Percentiles rank a stretch among this genome's conserved stretches.
These are phyloP conservation scores for Motacilla alba DNA, from an alignment of 2,113 vertebrate species.

Conservation along the genomic window DNA sequence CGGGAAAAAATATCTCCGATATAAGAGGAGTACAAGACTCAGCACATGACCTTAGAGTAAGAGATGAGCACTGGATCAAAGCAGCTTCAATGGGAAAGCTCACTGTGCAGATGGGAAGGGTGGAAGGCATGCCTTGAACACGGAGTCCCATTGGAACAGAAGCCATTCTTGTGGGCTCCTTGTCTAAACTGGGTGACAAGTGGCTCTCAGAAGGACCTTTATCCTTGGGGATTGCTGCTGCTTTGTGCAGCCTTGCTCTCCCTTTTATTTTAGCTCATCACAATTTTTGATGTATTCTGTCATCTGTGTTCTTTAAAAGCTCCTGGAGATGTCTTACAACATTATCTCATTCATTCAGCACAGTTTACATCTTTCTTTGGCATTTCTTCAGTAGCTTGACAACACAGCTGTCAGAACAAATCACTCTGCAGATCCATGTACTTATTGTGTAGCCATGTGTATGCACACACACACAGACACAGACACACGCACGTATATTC, in stretches of 20 bases:
- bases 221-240: neutral
- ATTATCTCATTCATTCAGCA: neutral
- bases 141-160: neutral
- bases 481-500: too few species aligned
- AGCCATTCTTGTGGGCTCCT: neutral
- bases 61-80: neutral
- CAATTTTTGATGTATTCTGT: neutral
- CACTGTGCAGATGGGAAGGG: neutral
- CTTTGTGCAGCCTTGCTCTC: neutral
- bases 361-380: neutral
- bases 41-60: accelerated
- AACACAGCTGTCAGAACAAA: neutral
- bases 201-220: neutral
- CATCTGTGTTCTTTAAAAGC: neutral
- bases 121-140: neutral
- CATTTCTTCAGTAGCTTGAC: neutral
- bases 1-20: too few species aligned
- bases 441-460: neutral
- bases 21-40: neutral
- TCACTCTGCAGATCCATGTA: neutral
- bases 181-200: neutral
- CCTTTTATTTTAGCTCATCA: neutral
- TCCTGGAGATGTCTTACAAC: neutral
- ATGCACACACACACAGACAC: too few species aligned
- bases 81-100: neutral